Evolutionary conservation across 2,113 vertebrate species (phyloP).

Genomic region (Marmota flaviventris): DNA sequence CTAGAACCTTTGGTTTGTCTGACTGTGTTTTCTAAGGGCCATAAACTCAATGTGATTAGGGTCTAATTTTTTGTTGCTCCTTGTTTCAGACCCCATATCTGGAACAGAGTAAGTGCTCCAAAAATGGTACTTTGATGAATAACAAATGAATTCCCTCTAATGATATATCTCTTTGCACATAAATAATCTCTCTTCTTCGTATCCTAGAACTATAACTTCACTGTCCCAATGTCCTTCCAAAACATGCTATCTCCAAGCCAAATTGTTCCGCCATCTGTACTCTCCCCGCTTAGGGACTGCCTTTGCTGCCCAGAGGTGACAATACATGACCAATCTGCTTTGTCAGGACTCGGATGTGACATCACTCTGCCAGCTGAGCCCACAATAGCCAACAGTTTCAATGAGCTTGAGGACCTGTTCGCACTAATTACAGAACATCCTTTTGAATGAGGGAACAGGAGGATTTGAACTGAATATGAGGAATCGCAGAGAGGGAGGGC

Average conservation of each 20-base stretch:
- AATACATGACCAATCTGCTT: not conserved
- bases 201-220: not conserved
- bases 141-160: not conserved
- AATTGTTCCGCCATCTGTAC: not conserved
- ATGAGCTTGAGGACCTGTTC: slow-evolving; percentile 48
- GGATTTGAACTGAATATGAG: slow-evolving; percentile 52
- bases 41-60: not conserved
- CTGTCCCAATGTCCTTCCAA: not conserved
- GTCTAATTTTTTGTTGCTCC: not conserved
- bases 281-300: not conserved
- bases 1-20: not conserved
- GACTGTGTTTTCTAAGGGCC: not conserved
- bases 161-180: not conserved
- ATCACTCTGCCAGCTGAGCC: slow-evolving; percentile 50
- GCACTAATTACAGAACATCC: slow-evolving; percentile 66
- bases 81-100: not conserved
- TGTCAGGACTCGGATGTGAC: slow-evolving; percentile 60
- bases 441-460: slow-evolving; percentile 58
- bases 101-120: not conserved
- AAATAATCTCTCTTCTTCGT: not conserved
- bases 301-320: slow-evolving; percentile 19
- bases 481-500: not conserved
- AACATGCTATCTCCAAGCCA: not conserved
- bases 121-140: not conserved
- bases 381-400: slow-evolving; percentile 57